phyloP scores from a whole-genome alignment of 2,797 vertebrate species.

The Microctenopoma stevenorrisi region DNA sequence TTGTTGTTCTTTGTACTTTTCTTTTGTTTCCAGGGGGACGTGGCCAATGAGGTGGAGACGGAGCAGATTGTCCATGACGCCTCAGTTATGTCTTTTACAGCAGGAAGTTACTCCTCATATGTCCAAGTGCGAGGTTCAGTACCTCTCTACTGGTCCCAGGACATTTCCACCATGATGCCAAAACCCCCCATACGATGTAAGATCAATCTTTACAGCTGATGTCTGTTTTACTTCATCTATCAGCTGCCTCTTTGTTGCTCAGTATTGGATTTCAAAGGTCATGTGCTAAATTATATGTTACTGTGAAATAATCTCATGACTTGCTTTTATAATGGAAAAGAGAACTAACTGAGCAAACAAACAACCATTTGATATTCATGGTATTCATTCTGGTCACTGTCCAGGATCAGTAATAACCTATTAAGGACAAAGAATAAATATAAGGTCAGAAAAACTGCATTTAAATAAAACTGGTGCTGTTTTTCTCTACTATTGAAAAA shows the following conservation, averaged over 20 bases:
- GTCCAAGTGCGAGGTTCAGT: constrained; percentile 97
- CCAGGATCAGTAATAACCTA: constrained; percentile 29
- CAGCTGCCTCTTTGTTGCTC: constrained; percentile 1
- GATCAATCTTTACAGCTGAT: constrained; percentile 20
- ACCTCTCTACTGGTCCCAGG: constrained; percentile 98
- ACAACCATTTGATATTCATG: constrained; percentile 1
- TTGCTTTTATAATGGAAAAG: constrained; percentile 6
- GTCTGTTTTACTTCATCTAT: neutral
- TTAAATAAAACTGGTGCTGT: constrained; percentile 16
- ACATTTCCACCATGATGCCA: constrained; percentile 99
- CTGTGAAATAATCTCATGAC: neutral
- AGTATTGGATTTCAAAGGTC: neutral
- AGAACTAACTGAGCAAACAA: neutral
- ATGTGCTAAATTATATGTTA: neutral
- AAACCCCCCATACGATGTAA: constrained; percentile 96
- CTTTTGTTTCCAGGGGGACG: constrained; percentile 87
- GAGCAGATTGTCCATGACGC: constrained; percentile 97
- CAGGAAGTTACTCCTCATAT: constrained; percentile 96
- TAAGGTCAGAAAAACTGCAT: constrained; percentile 18
- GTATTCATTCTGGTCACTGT: constrained; percentile 6
- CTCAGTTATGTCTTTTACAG: constrained; percentile 94
- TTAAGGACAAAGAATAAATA: constrained; percentile 3
- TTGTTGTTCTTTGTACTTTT: constrained; percentile 1
- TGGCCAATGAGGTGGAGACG: constrained; percentile 98
- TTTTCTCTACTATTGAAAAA: constrained; percentile 28